A percentile compares a stretch with the other conserved stretches of the same genome.
Evolutionary conservation across 2,113 vertebrate species (phyloP).

Genomic region (Oreochromis tanganicae): DNA sequence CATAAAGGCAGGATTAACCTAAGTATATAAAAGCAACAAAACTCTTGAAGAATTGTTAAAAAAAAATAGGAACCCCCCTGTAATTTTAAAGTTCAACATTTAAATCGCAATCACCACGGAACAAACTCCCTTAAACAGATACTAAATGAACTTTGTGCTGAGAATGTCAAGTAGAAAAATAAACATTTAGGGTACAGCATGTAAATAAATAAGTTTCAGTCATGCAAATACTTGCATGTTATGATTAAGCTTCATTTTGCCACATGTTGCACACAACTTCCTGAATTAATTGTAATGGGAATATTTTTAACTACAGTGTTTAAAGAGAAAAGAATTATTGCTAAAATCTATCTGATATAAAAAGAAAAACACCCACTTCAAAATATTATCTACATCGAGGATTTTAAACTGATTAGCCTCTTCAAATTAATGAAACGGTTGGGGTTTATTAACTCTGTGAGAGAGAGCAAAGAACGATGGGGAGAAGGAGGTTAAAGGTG

Average conservation of each 20-base stretch:
- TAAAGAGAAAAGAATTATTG: not conserved
- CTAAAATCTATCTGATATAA: not conserved
- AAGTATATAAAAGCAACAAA: not conserved
- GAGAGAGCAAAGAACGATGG: not conserved
- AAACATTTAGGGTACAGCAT: not conserved
- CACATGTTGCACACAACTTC: not conserved
- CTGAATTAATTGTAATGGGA: not conserved
- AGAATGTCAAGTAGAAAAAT: not conserved
- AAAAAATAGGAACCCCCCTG: not conserved
- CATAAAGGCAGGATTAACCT: not conserved
- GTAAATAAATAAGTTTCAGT: not conserved
- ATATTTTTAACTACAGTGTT: not conserved
- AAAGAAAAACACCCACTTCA: not conserved
- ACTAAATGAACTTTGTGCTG: not conserved
- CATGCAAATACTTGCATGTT: not conserved
- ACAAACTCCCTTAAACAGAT: not conserved
- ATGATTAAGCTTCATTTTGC: not conserved
- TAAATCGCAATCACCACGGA: not conserved
- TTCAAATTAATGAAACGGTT: slow-evolving; percentile 13
- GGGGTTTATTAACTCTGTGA: slow-evolving; percentile 18
- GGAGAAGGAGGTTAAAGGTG: slow-evolving; percentile 60
- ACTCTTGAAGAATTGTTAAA: not conserved
- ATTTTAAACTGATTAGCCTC: slow-evolving; percentile 45
- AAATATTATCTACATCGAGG: not conserved
- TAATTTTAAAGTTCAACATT: not conserved